Percentiles rank a stretch among this genome's conserved stretches.
phyloP scores from a whole-genome alignment of 2,113 vertebrate genomes.

The Eurystomus gularis region DNA sequence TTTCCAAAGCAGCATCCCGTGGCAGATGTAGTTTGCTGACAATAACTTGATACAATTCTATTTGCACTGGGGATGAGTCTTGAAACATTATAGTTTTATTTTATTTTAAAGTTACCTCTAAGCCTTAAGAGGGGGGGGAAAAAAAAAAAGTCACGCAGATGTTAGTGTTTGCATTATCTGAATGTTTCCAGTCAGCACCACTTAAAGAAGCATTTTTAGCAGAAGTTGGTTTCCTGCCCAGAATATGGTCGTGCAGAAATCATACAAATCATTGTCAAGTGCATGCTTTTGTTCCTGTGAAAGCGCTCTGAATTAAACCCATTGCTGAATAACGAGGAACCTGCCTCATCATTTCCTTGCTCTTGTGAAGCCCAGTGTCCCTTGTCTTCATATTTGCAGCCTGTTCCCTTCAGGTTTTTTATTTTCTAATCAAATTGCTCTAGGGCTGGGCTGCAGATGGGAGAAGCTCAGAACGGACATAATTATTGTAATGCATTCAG shows the following conservation, averaged over 20 bases:
- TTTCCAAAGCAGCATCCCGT: not conserved
- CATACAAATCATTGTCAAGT: slow-evolving; percentile 13
- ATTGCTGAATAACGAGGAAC: slow-evolving; percentile 16
- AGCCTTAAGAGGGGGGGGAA: not conserved
- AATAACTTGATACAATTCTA: not conserved
- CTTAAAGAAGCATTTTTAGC: slow-evolving; percentile 1
- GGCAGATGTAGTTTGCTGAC: not conserved
- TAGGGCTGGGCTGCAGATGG: not conserved
- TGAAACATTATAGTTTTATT: not conserved
- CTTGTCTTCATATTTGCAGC: not conserved
- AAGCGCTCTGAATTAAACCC: not conserved
- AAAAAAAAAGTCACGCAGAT: not conserved
- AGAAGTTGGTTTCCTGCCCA: slow-evolving; percentile 13
- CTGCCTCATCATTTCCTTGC: slow-evolving; percentile 19
- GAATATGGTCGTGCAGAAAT: not conserved
- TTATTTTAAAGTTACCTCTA: not conserved
- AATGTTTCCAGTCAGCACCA: not conserved
- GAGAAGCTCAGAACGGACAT: not conserved
- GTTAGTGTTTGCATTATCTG: not conserved
- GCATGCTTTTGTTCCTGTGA: not conserved
- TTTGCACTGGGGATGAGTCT: not conserved
- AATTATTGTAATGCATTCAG: not conserved
- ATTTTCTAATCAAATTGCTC: not conserved
- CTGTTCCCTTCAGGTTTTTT: not conserved
- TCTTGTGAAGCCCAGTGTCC: not conserved